Evolutionary conservation across 1,140 invertebrate species (phyloP).

Genomic region (Drosophila truncata): DNA sequence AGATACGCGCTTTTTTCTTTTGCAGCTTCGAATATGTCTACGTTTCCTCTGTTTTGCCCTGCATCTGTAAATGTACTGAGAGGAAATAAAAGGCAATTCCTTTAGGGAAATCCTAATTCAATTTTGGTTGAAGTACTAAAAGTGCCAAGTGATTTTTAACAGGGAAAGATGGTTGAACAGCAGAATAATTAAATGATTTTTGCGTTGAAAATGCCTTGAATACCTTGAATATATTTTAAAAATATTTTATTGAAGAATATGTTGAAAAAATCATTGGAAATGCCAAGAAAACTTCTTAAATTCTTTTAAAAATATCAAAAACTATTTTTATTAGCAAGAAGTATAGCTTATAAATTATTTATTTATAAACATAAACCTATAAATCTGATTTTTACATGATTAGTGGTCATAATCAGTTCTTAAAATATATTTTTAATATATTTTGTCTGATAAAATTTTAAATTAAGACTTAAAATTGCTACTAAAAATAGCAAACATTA

Average conservation of each 20-base stretch:
- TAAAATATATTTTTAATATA: neutral
- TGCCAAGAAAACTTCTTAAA: neutral
- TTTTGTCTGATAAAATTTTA: neutral
- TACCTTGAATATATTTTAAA: neutral
- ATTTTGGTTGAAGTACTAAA: neutral
- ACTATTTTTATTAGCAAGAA: no score
- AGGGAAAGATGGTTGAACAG: no score
- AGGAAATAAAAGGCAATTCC: neutral
- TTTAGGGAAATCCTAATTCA: no score
- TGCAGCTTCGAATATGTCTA: slow-evolving; percentile 10
- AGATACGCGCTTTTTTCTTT: slow-evolving; percentile 70
- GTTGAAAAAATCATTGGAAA: neutral
- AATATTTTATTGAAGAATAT: neutral
- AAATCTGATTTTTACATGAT: neutral
- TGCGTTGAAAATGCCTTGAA: neutral
- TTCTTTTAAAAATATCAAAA: neutral
- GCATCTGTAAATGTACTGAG: neutral
- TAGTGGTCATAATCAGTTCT: neutral
- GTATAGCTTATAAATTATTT: no score
- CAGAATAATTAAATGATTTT: neutral
- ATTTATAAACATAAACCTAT: neutral
- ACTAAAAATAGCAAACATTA: no score
- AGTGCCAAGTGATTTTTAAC: no score
- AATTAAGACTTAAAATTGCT: neutral
- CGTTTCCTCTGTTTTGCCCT: slow-evolving; percentile 2